Conservation (phyloP, 1,140 invertebrate genomes). For the Papilio glaucus region DNA sequence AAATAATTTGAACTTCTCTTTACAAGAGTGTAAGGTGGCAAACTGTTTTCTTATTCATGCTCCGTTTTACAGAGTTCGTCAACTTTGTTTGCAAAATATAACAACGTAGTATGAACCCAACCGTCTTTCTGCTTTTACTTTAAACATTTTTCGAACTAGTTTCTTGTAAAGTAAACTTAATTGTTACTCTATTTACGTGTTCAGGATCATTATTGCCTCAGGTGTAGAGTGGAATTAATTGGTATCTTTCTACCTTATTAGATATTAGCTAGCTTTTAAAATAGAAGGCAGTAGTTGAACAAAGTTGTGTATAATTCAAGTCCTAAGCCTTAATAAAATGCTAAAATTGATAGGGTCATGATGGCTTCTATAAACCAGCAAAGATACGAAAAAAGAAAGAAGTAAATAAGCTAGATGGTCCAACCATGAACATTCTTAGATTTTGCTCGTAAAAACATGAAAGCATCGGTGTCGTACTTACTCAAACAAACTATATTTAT, state of each 20-base stretch:
- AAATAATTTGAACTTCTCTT: neutral
- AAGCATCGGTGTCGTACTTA: neutral
- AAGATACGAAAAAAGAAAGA: neutral
- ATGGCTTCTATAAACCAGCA: neutral
- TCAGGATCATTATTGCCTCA: neutral
- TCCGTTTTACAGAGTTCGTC: neutral
- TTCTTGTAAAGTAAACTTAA: neutral
- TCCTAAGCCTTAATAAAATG: neutral
- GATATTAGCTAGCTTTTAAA: neutral
- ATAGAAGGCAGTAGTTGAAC: neutral
- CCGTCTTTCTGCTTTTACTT: neutral
- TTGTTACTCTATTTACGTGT: neutral
- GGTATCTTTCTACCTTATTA: too few species aligned
- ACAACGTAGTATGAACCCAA: constrained; percentile 2
- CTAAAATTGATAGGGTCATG: neutral
- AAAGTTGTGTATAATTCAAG: neutral
- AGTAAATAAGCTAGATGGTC: neutral
- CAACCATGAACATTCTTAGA: neutral
- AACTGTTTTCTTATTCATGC: constrained; percentile 12
- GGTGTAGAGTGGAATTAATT: neutral
- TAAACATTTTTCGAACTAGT: neutral
- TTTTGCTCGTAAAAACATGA: neutral
- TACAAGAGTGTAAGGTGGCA: constrained; percentile 3
- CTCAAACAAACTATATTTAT: constrained; percentile 1
- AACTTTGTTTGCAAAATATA: neutral